Conservation (phyloP, 92 coral and sea anemone species). For the Porites cylindrica region DNA sequence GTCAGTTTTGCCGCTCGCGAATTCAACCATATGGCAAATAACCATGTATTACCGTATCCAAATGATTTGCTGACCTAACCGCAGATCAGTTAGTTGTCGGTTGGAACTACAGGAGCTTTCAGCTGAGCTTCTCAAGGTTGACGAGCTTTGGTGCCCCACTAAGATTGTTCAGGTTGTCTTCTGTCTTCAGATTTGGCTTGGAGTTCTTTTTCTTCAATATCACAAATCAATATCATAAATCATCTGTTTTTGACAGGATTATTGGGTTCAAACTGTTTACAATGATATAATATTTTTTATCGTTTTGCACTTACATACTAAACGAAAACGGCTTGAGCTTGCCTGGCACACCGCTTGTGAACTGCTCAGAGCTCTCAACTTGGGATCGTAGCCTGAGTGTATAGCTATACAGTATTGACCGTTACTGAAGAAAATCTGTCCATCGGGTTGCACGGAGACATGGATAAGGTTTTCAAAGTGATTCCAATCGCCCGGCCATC, state of each 20-base stretch:
- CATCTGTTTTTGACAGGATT: neutral
- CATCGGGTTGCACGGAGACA: slow-evolving; percentile 25
- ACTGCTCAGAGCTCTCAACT: slow-evolving; percentile 17
- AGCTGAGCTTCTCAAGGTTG: too few relatives aligned
- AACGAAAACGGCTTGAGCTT: slow-evolving; percentile 10
- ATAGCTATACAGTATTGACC: slow-evolving; percentile 1
- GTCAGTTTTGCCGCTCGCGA: too few relatives aligned
- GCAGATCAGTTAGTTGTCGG: too few relatives aligned
- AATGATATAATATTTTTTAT: neutral
- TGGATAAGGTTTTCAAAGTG: neutral
- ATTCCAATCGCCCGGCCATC: neutral
- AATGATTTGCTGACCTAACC: too few relatives aligned
- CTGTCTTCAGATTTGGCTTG: too few relatives aligned
- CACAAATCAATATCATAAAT: too few relatives aligned
- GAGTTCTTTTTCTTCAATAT: too few relatives aligned
- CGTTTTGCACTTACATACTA: slow-evolving; percentile 14
- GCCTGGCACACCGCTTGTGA: neutral
- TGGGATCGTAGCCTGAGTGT: neutral
- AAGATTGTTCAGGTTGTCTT: too few relatives aligned
- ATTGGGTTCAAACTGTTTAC: neutral
- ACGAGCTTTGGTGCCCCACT: too few relatives aligned
- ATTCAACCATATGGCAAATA: too few relatives aligned
- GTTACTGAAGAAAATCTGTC: slow-evolving; percentile 1
- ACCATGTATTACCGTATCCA: too few relatives aligned
- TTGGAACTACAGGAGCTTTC: too few relatives aligned